Base-by-base conservation (phyloP, 1,140 invertebrate genomes). In the Diorhabda sublineata region DNA sequence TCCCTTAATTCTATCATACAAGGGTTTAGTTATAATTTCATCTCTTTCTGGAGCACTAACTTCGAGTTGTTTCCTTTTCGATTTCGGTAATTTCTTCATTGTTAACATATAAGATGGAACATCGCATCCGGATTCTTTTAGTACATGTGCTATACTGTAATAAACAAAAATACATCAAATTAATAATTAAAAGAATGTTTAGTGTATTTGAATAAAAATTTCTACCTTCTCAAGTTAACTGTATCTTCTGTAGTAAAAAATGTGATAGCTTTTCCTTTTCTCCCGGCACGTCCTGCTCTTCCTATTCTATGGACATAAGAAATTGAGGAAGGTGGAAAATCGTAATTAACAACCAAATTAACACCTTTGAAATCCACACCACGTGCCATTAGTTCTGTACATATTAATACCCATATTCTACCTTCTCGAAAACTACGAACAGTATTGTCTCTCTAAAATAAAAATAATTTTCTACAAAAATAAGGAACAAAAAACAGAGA, bases 301-400 rank as follows among this genome's bases (percentile, higher is more conserved):
- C 96, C 93, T 83, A 89, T 84, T 71, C 85, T 88, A 83, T 99
- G 98, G 74, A 99, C 93, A 77, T 99, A 99, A 11, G 93, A 92
- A 68, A 98, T 92, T 58, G 92, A 90, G 52, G 90, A 92, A 8
- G 91, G 89, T 44, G 98, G 98, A 79, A 99, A 96, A 84, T 99
- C 98, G 81, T 97, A 99, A 84, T 99, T 99, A 52, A 41, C 57
- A 8, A 61, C 41, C 3, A 99, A 83, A 85, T 97, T 98, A 42
- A 99, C 94, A 7, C 94, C 96, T 80, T 96, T 96, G 78, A 99
- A 98, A 84, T 99, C 98, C 72, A 99, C 95, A 75, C 98, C 98
- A 74, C 98, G 88, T 5, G 94, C 93, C 93, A 99, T 92, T 11
- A 99, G 82, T 82, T 99, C 97, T 4, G 98, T 99, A 82, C 96